Evolutionary conservation across 2,113 vertebrate genomes (phyloP).

Genomic region (Rhabdornis inornatus): DNA sequence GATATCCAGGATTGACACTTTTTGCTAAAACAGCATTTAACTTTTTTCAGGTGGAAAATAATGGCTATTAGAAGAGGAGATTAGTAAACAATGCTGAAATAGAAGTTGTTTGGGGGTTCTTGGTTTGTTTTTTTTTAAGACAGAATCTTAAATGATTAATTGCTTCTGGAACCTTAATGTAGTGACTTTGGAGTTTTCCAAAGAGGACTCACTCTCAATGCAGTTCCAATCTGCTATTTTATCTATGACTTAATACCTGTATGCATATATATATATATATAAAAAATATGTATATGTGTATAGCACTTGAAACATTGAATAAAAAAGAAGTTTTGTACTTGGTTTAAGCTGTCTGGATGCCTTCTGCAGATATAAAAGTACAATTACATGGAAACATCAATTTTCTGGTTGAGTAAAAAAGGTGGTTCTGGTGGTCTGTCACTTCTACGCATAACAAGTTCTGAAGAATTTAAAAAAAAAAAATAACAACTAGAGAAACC

Average conservation of each 20-base stretch:
- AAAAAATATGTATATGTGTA: too few relatives aligned
- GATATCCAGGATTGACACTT: not conserved
- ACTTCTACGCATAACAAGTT: not conserved
- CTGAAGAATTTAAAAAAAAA: not conserved
- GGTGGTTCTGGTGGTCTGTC: not conserved
- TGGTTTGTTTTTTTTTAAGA: too few relatives aligned
- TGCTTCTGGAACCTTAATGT: not conserved
- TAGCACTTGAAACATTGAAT: not conserved
- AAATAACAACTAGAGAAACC: not conserved
- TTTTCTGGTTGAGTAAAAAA: not conserved
- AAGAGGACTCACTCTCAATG: not conserved
- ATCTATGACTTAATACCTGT: not conserved
- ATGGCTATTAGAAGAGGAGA: not conserved
- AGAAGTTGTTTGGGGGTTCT: accelerated
- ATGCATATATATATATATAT: too few relatives aligned
- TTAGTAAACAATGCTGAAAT: not conserved
- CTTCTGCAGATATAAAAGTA: not conserved
- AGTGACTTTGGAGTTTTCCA: not conserved
- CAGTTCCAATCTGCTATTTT: not conserved
- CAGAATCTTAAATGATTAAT: not conserved
- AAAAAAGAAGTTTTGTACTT: not conserved
- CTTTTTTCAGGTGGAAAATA: not conserved
- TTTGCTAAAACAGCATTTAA: not conserved
- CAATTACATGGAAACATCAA: not conserved
- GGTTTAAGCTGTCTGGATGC: not conserved